These are phyloP conservation scores for Zophobas morio DNA, from an alignment of 1,140 invertebrate genomes.

Conservation along the genomic window DNA sequence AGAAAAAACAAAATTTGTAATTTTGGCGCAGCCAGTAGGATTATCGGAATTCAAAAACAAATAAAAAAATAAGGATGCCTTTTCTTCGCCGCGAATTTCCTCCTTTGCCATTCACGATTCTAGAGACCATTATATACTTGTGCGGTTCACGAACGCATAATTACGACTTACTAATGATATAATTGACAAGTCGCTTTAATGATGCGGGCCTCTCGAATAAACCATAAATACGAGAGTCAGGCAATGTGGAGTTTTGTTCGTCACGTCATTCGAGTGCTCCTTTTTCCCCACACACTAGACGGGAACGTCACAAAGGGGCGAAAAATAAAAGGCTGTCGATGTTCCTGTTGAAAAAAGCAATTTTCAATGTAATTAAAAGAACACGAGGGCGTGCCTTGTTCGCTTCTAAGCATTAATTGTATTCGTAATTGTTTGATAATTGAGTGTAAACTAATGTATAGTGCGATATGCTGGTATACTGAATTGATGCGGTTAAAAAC, in stretches of 20 bases:
- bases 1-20: too few species aligned
- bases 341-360: constrained; percentile 25
- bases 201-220: constrained; percentile 45
- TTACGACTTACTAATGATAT: constrained; percentile 47
- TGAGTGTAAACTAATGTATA: constrained; percentile 40
- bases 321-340: constrained; percentile 23
- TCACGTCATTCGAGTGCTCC: constrained; percentile 9
- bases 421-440: constrained; percentile 44
- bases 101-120: not conserved
- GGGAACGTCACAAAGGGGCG: constrained; percentile 9
- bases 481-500: not conserved
- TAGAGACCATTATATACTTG: constrained; percentile 36
- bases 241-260: constrained; percentile 5
- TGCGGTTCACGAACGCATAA: constrained; percentile 37
- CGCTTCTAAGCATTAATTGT: constrained; percentile 35
- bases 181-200: constrained; percentile 46
- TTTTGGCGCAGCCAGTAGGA: too few species aligned
- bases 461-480: constrained; percentile 14
- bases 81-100: not conserved
- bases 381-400: constrained; percentile 19
- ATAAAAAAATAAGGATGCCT: too few species aligned
- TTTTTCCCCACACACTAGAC: not conserved
- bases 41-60: too few species aligned
- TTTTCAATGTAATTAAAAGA: constrained; percentile 47
- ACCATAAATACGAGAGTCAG: constrained; percentile 23